phyloP scores from a whole-genome alignment of 1,140 invertebrate genomes.

The Megalonaias nervosa region DNA sequence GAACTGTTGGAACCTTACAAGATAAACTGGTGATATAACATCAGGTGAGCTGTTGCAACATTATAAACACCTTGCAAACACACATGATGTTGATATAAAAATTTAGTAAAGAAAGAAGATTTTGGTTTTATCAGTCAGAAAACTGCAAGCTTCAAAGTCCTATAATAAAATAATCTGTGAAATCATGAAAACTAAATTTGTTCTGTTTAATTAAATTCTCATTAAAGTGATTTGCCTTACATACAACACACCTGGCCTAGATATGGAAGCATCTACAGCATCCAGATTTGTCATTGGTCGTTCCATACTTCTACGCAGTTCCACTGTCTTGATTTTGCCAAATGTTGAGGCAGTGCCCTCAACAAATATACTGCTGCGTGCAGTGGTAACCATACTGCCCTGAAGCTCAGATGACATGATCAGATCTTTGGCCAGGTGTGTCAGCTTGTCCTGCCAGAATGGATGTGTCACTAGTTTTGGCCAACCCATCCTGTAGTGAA shows the following conservation, averaged over 20 bases:
- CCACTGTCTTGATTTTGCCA: slow-evolving; percentile 59
- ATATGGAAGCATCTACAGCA: slow-evolving; percentile 35
- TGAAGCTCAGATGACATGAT: slow-evolving; percentile 1
- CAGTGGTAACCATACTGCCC: slow-evolving; percentile 45
- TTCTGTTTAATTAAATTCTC: too few species aligned
- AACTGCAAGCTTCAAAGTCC: too few species aligned
- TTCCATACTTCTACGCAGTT: slow-evolving; percentile 55
- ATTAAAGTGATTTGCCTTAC: too few species aligned
- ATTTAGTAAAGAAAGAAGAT: too few species aligned
- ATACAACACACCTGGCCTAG: slow-evolving; percentile 49
- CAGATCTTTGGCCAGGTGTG: slow-evolving; percentile 63
- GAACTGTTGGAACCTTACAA: too few species aligned
- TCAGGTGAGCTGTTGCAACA: too few species aligned
- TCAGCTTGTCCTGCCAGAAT: slow-evolving; percentile 68
- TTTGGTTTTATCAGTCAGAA: too few species aligned
- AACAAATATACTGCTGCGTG: slow-evolving; percentile 58
- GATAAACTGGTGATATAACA: too few species aligned
- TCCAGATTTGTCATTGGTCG: slow-evolving; percentile 52
- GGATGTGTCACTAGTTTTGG: slow-evolving; percentile 64
- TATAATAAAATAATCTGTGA: too few species aligned
- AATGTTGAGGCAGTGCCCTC: slow-evolving; percentile 59
- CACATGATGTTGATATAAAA: too few species aligned
- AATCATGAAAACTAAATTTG: too few species aligned
- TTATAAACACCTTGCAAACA: too few species aligned
- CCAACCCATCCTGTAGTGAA: slow-evolving; percentile 64